Percentiles rank a stretch among this genome's conserved stretches.
Evolutionary conservation across 2,797 vertebrate genomes (phyloP).

Genomic region (Enteromius radiatus): DNA sequence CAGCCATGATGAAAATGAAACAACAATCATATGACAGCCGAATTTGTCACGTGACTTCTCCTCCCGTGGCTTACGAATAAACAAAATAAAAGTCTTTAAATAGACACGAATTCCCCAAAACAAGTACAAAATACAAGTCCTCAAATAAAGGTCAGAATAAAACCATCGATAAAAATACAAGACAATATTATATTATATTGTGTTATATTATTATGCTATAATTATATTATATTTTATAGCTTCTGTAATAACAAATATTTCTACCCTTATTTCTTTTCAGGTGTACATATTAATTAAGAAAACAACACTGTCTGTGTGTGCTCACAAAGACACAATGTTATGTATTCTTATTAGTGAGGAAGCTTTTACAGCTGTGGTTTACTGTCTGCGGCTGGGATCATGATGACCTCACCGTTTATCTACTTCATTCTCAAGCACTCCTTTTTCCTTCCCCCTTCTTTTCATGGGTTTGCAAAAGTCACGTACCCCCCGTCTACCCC

Average conservation of each 20-base stretch:
- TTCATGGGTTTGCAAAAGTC: constrained; percentile 7
- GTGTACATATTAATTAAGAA: background rate
- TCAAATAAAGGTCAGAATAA: background rate
- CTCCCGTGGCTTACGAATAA: accelerated
- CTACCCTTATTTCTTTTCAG: background rate
- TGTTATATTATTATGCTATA: background rate
- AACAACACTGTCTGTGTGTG: background rate
- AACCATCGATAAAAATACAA: background rate
- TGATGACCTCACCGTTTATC: constrained; percentile 37
- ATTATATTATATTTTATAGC: background rate
- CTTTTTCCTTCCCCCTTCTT: background rate
- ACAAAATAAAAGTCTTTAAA: constrained; percentile 34
- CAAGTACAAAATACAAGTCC: background rate
- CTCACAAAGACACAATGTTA: background rate
- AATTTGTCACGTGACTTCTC: constrained; percentile 3
- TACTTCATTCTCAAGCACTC: background rate
- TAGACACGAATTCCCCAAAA: background rate
- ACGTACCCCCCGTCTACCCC: background rate
- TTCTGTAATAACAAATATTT: background rate
- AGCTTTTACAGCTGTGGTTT: constrained; percentile 36
- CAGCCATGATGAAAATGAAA: constrained; percentile 21
- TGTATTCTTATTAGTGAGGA: background rate
- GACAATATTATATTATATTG: background rate
- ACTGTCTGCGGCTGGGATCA: background rate
- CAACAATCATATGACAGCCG: constrained; percentile 1